Evolutionary conservation across 2,888 invertebrate genomes (phyloP), one percentile per base, ranked within the genome.

Genomic region (Andrena minutula): DNA sequence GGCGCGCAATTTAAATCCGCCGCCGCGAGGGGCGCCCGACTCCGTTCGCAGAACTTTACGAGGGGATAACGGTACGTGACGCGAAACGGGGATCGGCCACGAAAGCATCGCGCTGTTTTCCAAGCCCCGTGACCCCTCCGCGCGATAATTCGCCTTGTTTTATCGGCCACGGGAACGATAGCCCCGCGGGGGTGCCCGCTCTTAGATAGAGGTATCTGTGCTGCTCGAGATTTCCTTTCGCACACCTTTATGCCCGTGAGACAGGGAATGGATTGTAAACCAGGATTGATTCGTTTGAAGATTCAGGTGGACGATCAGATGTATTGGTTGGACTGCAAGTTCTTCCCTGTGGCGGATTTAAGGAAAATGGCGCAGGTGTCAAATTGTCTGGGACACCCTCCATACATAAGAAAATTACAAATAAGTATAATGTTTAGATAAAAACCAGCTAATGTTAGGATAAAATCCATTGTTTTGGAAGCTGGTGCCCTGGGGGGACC

Each of bases 1-100:
- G 49, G 41, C 71, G 65, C 20, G 74, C 74, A 65, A 82, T 83
- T 83, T 71, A 82, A 83, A 78, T 78, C 81, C 68, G 58, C 72
- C 4, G 10, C 20, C 26, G 2, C 47, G n/a, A 30, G 12, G 10
- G 6, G 3, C 30, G 16, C 30, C 2, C 8, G 51, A 8, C 68
- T 0, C 51, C 2, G 28, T 10, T 16, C n/a, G 28, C 2, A 32
- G 28, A 75, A 69, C 77, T 79, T 76, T 79, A 79, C 79, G 80
- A 72, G 61, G 53, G 72, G 66, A 72, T 66, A 66, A 72, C 49
- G 65, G 5, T 80, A 80, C 80, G 78, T 78, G 80, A 80, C 47
- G 53, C 28, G 79, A 72, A 78, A 78, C 32, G 26, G 69, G 20
- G 23, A 74, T 61, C 53, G 60, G 8, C 30, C 60, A 10, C 35